Evolutionary conservation across 2,113 vertebrate genomes (phyloP), one percentile per base, ranked within the genome.

Genomic region (Erpornis zantholeuca): DNA sequence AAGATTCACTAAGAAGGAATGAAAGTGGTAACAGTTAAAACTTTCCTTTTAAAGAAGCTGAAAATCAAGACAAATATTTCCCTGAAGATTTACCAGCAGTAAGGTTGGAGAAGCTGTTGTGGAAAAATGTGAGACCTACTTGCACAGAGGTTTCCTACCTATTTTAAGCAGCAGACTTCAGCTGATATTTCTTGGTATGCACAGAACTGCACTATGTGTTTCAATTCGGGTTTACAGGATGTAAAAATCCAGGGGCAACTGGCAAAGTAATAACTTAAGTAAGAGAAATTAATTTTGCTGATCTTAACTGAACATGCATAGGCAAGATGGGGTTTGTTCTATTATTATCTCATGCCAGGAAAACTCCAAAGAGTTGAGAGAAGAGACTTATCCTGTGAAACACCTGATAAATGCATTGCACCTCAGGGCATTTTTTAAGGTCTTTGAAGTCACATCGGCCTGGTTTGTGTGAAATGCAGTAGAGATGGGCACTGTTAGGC

Each of bases 231-330:
- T 76, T 90, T 92, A 31, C 49, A 82, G 23, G n/a, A 75, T 65
- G 40, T 38, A 60, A 86, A 78, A 94, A 81, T 90, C 17, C 21
- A 56, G 56, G 88, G 64, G 53, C 52, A 92, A 81, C 24, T 56
- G 80, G 57, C 52, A 71, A 76, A 86, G 19, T 54, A 94, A 66
- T 70, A 88, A 83, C 21, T 90, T 95, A 86, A 94, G 87, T 68
- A 94, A 82, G 25, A 81, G 3, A 93, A 92, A 68, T 92, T 90
- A 97, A 82, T 96, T 96, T 53, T 82, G 13, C 13, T 90, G 60
- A 61, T 92, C 57, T 72, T 77, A 95, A 73, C 85, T 53, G 11
- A 81, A 83, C 25, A 0, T 88, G 88, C 40, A 90, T 35, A 86
- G 73, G 23, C 82, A 94, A 83, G 79, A 49, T 61, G 21, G 56